phyloP scores from a whole-genome alignment of 92 coral and sea anemone species.

The Anthopleura xanthogrammica region DNA sequence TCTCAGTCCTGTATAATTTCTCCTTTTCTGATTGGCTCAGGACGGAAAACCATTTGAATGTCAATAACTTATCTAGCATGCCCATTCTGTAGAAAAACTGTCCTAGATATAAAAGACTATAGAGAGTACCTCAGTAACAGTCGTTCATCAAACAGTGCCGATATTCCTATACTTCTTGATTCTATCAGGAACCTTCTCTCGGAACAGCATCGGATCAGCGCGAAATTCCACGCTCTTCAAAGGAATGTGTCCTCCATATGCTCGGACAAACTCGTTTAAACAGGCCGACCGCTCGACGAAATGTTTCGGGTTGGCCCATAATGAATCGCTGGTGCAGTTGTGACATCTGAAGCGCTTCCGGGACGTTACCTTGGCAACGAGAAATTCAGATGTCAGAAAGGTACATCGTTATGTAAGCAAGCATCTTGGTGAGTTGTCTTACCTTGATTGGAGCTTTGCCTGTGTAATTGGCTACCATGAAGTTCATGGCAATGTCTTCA shows the following conservation, averaged over 20 bases:
- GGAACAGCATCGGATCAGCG: conserved; percentile 90
- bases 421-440: not conserved
- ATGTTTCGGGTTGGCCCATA: conserved; percentile 90
- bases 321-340: conserved; percentile 80
- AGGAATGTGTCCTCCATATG: conserved; percentile 80
- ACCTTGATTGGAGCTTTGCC: conserved; percentile 99
- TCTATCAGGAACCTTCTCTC: conserved; percentile 79
- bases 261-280: conserved; percentile 82
- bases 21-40: too few species aligned
- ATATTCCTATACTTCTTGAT: conserved; percentile 71
- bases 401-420: too few species aligned
- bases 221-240: conserved; percentile 92
- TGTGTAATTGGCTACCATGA: conserved; percentile 91
- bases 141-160: conserved; percentile 62
- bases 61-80: too few species aligned
- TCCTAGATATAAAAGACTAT: too few species aligned
- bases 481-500: conserved; percentile 99
- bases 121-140: not conserved
- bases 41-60: too few species aligned
- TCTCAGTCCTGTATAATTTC: too few species aligned
- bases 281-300: conserved; percentile 91
- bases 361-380: conserved; percentile 76
- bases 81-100: too few species aligned
- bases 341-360: conserved; percentile 91
- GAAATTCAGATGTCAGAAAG: not conserved